Percentiles rank a stretch among this genome's conserved stretches.
Conservation (phyloP, 2,888 invertebrate species). For the Torymus aiolomorphi region DNA sequence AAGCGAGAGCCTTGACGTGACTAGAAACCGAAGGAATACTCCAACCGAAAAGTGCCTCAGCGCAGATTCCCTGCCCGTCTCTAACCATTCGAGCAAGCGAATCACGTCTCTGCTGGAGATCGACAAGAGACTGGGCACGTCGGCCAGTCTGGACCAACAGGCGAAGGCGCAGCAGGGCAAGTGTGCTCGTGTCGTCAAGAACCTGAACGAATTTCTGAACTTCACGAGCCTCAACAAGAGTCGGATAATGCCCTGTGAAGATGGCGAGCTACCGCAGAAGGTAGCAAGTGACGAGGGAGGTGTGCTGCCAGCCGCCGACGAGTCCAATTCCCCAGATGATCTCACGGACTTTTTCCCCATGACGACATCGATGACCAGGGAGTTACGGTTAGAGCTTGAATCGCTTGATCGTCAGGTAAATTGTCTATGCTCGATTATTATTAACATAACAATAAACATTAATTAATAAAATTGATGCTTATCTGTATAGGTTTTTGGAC, state of each 20-base stretch:
- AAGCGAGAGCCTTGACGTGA: constrained; percentile 48
- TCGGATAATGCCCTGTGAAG: constrained; percentile 75
- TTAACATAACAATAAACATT: background rate
- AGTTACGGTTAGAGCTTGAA: constrained; percentile 87
- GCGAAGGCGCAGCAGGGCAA: constrained; percentile 66
- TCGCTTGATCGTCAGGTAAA: constrained; percentile 87
- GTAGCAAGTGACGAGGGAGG: constrained; percentile 69
- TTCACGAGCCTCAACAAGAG: constrained; percentile 84
- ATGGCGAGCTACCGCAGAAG: constrained; percentile 66
- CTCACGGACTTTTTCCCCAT: constrained; percentile 88
- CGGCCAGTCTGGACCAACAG: constrained; percentile 55
- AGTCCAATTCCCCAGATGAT: constrained; percentile 83
- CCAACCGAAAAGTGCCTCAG: constrained; percentile 71
- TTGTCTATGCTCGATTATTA: no score
- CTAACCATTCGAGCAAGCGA: constrained; percentile 63
- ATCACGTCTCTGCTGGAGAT: constrained; percentile 62
- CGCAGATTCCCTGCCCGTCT: constrained; percentile 63
- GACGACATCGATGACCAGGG: constrained; percentile 91
- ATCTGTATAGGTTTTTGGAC: constrained; percentile 83
- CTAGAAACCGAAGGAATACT: constrained; percentile 68
- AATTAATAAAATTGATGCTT: background rate
- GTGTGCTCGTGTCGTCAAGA: constrained; percentile 81
- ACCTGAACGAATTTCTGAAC: constrained; percentile 89
- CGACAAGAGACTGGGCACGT: constrained; percentile 58
- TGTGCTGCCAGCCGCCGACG: constrained; percentile 67